Evolutionary conservation across 2,797 vertebrate species (phyloP).

Genomic region (Dendrocincla fuliginosa): DNA sequence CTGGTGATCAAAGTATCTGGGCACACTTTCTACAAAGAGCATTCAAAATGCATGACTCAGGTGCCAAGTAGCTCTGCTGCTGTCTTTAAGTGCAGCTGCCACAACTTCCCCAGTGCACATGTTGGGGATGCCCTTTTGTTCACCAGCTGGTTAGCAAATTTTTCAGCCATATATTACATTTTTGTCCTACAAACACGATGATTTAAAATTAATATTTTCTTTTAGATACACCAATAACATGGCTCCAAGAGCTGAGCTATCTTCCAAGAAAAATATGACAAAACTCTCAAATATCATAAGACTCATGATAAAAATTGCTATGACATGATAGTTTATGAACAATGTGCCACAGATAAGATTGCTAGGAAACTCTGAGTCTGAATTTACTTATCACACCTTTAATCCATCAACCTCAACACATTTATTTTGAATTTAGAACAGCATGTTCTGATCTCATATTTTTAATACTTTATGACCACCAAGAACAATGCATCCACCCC

Average conservation of each 20-base stretch:
- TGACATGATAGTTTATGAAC: not conserved
- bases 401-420: not conserved
- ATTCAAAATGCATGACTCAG: not conserved
- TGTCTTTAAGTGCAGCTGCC: not conserved
- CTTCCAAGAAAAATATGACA: not conserved
- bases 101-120: accelerated
- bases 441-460: not conserved
- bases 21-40: not conserved
- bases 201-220: not conserved
- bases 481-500: not conserved
- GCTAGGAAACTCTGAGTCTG: not conserved
- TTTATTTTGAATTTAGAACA: conserved; percentile 2
- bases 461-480: not conserved
- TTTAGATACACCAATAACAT: not conserved
- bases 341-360: conserved; percentile 1
- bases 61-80: not conserved
- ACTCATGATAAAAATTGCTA: not conserved
- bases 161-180: not conserved
- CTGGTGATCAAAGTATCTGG: not conserved
- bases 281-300: not conserved
- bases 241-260: not conserved
- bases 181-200: not conserved
- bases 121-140: not conserved
- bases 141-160: not conserved
- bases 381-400: conserved; percentile 12